Evolutionary conservation across 2,888 invertebrate genomes (phyloP).

Genomic region (Drosophila pseudotakahashii): DNA sequence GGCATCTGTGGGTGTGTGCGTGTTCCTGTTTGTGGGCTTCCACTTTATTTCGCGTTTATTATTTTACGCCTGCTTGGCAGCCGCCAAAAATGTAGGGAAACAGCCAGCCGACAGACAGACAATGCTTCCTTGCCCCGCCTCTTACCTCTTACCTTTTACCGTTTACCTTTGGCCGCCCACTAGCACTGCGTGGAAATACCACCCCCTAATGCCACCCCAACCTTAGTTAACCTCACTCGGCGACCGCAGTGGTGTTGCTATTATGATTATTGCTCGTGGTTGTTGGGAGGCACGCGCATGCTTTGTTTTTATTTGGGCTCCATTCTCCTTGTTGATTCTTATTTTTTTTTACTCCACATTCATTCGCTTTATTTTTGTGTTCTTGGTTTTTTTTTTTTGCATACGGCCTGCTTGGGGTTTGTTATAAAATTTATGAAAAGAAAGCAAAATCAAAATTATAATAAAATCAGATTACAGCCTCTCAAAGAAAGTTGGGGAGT

Average conservation of each 20-base stretch:
- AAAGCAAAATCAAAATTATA: slow-evolving; percentile 81
- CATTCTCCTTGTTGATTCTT: slow-evolving; percentile 38
- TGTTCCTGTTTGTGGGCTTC: slow-evolving; percentile 68
- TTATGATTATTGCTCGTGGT: slow-evolving; percentile 79
- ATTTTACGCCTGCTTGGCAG: slow-evolving; percentile 81
- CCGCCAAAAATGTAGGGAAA: slow-evolving; percentile 64
- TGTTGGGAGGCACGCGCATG: slow-evolving; percentile 50
- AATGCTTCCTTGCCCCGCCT: slow-evolving; percentile 18
- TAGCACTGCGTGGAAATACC: neutral
- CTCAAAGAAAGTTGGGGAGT: slow-evolving; percentile 46
- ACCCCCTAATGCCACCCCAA: neutral
- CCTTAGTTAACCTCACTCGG: slow-evolving; percentile 49
- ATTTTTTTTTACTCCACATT: slow-evolving; percentile 14
- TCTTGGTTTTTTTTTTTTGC: slow-evolving; percentile 39
- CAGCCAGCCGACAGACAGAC: slow-evolving; percentile 46
- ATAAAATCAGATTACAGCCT: slow-evolving; percentile 80
- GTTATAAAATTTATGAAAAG: slow-evolving; percentile 81
- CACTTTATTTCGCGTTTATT: slow-evolving; percentile 81
- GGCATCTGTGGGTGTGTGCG: slow-evolving; percentile 41
- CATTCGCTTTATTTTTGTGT: slow-evolving; percentile 36
- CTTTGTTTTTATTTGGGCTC: slow-evolving; percentile 52
- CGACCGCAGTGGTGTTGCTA: slow-evolving; percentile 58
- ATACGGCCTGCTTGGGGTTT: slow-evolving; percentile 51
- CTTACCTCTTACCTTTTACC: neutral
- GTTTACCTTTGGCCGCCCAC: neutral